Evolutionary conservation across 2,113 vertebrate species (phyloP), one percentile per base, ranked within the genome.

Genomic region (Ivindomyrus marchei): DNA sequence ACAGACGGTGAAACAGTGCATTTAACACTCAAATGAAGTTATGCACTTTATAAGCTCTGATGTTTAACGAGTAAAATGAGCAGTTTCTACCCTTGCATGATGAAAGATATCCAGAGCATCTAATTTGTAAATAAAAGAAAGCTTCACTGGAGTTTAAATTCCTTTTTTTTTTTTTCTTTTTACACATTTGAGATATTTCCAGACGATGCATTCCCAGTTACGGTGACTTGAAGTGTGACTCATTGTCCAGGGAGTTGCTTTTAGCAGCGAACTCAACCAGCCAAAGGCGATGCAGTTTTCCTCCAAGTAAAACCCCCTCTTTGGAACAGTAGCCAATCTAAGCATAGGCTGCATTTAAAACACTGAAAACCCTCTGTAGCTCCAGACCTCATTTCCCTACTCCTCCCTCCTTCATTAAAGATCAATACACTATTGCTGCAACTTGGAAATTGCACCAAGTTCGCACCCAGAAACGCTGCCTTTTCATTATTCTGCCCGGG

Each of bases 391-490:
- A 90, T 91, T 90, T 92, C 93, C 70, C 92, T 91, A 94, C 91
- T 58, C 91, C 94, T 92, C 93, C 93, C 94, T 91, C 88, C 93
- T 88, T 89, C 62, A 88, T 92, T 92, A 91, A 92, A 93, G 94
- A 93, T 95, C 93, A 92, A 91, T 92, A 90, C 92, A 92, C 92
- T 88, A 92, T 92, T 90, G 92, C 95, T 94, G 96, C 96, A 96
- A 96, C 94, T 95, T 95, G 92, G 95, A 96, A 80, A 94, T 95
- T 94, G 96, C 95, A 95, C 94, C 92, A 92, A 94, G 92, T 91
- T 90, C 94, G 92, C 94, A 93, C 92, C 90, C 53, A 84, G 93
- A 94, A 92, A 95, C 94, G 96, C 94, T 94, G 94, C 95, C 94
- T 90, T 89, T 92, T 91, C 90, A 93, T 92, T 89, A 92, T 93